Conservation (phyloP, 2,113 vertebrate species). For the Manacus vitellinus region DNA sequence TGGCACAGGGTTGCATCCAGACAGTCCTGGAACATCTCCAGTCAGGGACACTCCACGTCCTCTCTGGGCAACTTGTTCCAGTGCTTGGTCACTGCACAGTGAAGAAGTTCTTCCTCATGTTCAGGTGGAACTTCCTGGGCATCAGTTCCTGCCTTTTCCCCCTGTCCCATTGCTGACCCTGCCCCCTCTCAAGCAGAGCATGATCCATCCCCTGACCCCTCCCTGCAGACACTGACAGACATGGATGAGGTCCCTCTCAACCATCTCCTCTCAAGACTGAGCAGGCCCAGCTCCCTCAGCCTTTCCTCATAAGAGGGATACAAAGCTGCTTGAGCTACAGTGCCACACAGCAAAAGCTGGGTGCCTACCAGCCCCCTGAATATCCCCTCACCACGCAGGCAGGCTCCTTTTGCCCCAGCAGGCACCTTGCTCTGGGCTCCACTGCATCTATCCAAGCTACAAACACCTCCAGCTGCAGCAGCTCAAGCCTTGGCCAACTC, state of each 20-base stretch:
- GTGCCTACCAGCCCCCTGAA: neutral
- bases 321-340: neutral
- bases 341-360: neutral
- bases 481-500: neutral
- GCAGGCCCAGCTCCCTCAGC: neutral
- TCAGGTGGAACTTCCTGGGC: neutral
- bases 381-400: accelerated
- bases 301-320: neutral
- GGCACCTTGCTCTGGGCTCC: neutral
- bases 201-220: neutral
- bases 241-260: no score
- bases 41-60: neutral
- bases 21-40: neutral
- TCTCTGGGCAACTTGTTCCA: neutral
- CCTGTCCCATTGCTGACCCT: neutral
- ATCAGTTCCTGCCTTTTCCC: neutral
- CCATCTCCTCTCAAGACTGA: neutral
- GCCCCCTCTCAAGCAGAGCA: neutral
- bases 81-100: neutral
- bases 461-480: neutral
- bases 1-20: neutral
- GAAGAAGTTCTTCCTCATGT: neutral
- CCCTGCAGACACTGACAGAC: neutral
- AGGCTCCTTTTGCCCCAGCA: neutral
- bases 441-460: neutral